Evolutionary conservation across 1,140 invertebrate species (phyloP).

Genomic region (Papilio polytes): DNA sequence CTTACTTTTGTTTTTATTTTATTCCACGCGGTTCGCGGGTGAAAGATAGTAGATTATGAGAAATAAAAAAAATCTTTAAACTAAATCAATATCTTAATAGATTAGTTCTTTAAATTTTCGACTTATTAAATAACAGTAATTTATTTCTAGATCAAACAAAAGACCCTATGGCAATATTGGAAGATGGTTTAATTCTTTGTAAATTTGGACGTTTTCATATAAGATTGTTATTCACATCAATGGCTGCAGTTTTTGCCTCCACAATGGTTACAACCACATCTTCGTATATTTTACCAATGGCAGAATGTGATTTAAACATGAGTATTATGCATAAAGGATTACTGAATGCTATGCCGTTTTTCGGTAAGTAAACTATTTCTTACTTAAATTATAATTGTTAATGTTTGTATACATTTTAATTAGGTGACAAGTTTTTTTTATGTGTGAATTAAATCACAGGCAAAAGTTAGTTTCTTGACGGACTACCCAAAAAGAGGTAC

Average conservation of each 20-base stretch:
- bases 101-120: too few species aligned
- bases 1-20: too few species aligned
- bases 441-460: too few species aligned
- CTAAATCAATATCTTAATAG: too few species aligned
- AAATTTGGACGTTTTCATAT: conserved; percentile 87
- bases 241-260: conserved; percentile 84
- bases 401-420: too few species aligned
- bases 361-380: conserved; percentile 77
- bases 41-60: too few species aligned
- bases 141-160: conserved; percentile 36
- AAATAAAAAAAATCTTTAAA: too few species aligned
- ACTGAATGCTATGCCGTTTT: conserved; percentile 86
- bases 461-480: too few species aligned
- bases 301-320: conserved; percentile 87
- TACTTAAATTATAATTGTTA: too few species aligned
- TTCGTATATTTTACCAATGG: conserved; percentile 87
- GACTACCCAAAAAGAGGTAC: too few species aligned
- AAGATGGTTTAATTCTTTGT: conserved; percentile 82
- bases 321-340: conserved; percentile 86
- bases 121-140: not conserved
- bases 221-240: conserved; percentile 83
- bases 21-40: too few species aligned
- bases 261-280: conserved; percentile 86
- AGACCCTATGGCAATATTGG: conserved; percentile 66
- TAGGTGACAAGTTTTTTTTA: too few species aligned